These are phyloP conservation scores for Nothobranchius kuhntae DNA, from an alignment of 2,113 vertebrate genomes.

Conservation along the genomic window DNA sequence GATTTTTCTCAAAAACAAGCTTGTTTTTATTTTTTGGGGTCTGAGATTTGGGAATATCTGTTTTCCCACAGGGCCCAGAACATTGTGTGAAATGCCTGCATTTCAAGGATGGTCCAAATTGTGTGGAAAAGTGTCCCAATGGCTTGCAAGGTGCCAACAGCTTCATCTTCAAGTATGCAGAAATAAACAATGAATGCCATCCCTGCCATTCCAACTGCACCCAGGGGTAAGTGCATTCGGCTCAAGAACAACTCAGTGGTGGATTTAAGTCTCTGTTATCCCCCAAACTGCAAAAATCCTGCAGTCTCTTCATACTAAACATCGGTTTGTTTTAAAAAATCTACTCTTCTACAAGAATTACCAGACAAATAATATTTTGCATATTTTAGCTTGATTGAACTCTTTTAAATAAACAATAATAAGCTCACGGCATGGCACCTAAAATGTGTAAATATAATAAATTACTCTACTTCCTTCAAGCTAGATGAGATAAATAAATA, in stretches of 20 bases:
- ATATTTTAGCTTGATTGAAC: too few species aligned
- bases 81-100: slow-evolving; percentile 95
- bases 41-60: neutral
- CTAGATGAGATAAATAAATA: slow-evolving; percentile 16
- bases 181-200: slow-evolving; percentile 92
- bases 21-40: neutral
- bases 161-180: slow-evolving; percentile 97
- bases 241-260: slow-evolving; percentile 7
- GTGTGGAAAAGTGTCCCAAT: slow-evolving; percentile 97
- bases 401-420: too few species aligned
- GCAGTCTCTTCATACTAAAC: neutral
- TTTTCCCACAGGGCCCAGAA: slow-evolving; percentile 86
- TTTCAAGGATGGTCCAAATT: slow-evolving; percentile 98
- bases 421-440: too few species aligned
- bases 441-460: slow-evolving; percentile 2
- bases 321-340: neutral
- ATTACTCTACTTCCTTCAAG: slow-evolving; percentile 1
- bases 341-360: too few species aligned
- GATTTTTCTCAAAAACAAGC: slow-evolving; percentile 4
- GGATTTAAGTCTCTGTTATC: neutral
- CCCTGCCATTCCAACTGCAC: slow-evolving; percentile 96
- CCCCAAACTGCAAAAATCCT: neutral
- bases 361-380: too few species aligned
- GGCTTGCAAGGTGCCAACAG: slow-evolving; percentile 95
- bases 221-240: slow-evolving; percentile 82